Percentiles rank a stretch among this genome's conserved stretches.
Evolutionary conservation across 2,888 invertebrate genomes (phyloP).

Genomic region (Spialia ferax): DNA sequence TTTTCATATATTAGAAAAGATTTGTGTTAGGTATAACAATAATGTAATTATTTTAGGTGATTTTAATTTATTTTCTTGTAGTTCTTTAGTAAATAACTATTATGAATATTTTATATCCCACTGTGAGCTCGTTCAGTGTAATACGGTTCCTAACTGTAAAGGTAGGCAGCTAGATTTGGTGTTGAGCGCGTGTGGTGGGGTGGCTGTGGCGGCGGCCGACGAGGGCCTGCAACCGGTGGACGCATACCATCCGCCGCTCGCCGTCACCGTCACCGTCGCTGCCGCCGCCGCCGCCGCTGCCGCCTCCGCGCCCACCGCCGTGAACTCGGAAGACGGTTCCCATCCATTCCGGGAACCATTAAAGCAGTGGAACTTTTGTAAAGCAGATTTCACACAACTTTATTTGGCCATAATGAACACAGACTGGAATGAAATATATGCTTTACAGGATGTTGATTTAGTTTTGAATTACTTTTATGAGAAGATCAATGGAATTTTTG

Average conservation of each 20-base stretch:
- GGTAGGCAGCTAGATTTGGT: background rate
- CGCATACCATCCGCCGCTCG: background rate
- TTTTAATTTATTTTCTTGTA: background rate
- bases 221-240: background rate
- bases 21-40: background rate
- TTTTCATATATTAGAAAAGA: background rate
- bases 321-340: background rate
- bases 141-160: background rate
- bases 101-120: background rate
- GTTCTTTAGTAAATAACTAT: background rate
- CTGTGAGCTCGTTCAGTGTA: slow-evolving; percentile 2
- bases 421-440: background rate
- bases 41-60: background rate
- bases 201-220: background rate
- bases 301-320: too few relatives aligned
- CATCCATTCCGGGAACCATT: background rate
- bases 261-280: background rate
- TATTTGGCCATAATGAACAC: background rate
- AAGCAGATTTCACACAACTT: background rate
- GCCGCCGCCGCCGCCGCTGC: background rate
- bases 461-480: background rate
- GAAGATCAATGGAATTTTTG: background rate
- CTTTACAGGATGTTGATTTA: background rate
- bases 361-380: background rate
- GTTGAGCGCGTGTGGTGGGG: background rate